Conservation (phyloP, 64 coral and sea anemone species). For the Montipora efflorescens region DNA sequence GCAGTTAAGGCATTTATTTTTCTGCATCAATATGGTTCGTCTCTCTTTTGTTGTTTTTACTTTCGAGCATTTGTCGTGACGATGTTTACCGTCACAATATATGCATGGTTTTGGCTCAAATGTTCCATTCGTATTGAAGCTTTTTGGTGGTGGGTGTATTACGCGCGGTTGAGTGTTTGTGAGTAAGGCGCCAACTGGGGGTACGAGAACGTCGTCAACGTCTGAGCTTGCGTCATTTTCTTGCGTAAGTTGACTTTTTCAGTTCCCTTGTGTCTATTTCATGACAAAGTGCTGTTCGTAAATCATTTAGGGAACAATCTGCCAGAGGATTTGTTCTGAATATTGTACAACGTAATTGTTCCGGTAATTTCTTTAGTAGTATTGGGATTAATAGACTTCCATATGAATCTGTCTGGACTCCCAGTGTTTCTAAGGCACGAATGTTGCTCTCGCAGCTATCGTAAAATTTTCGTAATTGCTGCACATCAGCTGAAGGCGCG, state of each 20-base stretch:
- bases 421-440: constrained; percentile 61
- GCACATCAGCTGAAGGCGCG: constrained; percentile 31
- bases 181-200: constrained; percentile 50
- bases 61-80: constrained; percentile 36
- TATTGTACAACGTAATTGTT: constrained; percentile 17
- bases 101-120: constrained; percentile 58
- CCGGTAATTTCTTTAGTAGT: constrained; percentile 58
- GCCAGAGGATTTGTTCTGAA: constrained; percentile 63
- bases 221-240: constrained; percentile 48
- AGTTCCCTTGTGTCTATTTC: constrained; percentile 77
- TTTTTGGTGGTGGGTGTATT: constrained; percentile 45
- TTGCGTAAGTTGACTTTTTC: constrained; percentile 55
- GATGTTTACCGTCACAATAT: constrained; percentile 68
- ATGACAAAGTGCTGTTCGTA: constrained; percentile 33
- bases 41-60: constrained; percentile 42
- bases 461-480: constrained; percentile 67
- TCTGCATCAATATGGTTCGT: constrained; percentile 31
- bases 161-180: constrained; percentile 45
- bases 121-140: constrained; percentile 33
- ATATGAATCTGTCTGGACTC: constrained; percentile 71
- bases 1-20: constrained; percentile 70
- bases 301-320: constrained; percentile 45
- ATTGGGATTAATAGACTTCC: constrained; percentile 72
- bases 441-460: constrained; percentile 74
- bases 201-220: constrained; percentile 56